Conservation (phyloP, 2,797 vertebrate species). For the Lophius americanus region DNA sequence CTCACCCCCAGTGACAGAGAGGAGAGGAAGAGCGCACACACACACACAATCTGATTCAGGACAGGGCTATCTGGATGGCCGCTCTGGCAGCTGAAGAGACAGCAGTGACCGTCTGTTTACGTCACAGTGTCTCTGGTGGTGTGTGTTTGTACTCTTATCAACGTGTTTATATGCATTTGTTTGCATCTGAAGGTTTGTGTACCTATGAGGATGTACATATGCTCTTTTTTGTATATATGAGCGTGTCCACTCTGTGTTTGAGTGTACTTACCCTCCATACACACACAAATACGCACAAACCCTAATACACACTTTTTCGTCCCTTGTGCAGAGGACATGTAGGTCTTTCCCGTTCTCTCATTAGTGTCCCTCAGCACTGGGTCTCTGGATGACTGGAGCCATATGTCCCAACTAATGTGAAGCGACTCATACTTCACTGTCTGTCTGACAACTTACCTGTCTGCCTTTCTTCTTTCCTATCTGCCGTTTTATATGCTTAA, state of each 20-base stretch:
- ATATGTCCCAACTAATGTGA: conserved; percentile 61
- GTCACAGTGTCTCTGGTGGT: conserved; percentile 38
- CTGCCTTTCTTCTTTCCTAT: conserved; percentile 8
- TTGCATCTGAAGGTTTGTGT: conserved; percentile 21
- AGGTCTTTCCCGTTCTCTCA: conserved; percentile 58
- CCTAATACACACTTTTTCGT: conserved; percentile 36
- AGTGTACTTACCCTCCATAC: conserved; percentile 34
- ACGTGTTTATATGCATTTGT: conserved; percentile 25
- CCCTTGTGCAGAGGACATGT: conserved; percentile 70
- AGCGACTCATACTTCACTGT: conserved; percentile 38
- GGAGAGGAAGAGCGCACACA: conserved; percentile 19
- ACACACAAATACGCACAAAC: background rate
- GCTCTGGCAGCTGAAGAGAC: conserved; percentile 77
- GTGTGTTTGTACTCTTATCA: conserved; percentile 16
- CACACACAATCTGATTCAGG: conserved; percentile 64
- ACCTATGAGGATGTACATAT: background rate
- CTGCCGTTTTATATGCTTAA: background rate
- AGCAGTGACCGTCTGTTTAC: conserved; percentile 64
- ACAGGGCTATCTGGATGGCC: conserved; percentile 75
- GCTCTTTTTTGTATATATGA: background rate
- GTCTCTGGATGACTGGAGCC: conserved; percentile 54
- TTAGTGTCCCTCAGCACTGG: conserved; percentile 49
- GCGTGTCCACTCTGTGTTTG: conserved; percentile 13
- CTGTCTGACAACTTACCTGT: conserved; percentile 5
- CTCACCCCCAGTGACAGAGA: conserved; percentile 70